Evolutionary conservation across 2,888 invertebrate genomes (phyloP).

Genomic region (Leptopilina drosophilae): DNA sequence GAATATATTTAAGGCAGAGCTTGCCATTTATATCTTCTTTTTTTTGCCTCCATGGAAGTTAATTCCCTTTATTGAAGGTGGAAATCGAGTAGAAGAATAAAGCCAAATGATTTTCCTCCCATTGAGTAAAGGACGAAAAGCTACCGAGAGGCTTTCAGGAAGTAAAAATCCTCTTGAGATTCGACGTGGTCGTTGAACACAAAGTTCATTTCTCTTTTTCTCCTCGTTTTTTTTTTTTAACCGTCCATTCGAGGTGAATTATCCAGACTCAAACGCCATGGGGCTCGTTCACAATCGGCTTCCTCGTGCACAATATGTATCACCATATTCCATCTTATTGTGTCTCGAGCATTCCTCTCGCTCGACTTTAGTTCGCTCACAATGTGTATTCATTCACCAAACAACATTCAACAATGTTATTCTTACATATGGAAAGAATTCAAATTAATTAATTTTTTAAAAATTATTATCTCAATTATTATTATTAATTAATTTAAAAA

Average conservation of each 20-base stretch:
- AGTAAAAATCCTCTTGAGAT: conserved; percentile 37
- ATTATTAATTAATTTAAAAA: no score
- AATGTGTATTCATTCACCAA: no score
- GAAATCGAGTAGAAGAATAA: conserved; percentile 6
- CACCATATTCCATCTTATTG: conserved; percentile 39
- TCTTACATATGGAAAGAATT: no score
- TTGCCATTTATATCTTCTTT: background rate
- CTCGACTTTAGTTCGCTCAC: no score
- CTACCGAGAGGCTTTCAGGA: conserved; percentile 7
- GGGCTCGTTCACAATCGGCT: conserved; percentile 15
- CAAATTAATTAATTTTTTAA: no score
- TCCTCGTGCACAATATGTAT: background rate
- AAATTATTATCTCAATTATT: no score
- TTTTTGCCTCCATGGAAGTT: background rate
- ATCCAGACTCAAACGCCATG: conserved; percentile 24
- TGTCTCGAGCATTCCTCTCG: conserved; percentile 15
- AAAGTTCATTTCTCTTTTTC: background rate
- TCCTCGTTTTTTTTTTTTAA: background rate
- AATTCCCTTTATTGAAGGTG: background rate
- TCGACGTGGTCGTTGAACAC: conserved; percentile 28
- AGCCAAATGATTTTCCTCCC: conserved; percentile 1
- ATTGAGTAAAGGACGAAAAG: conserved; percentile 27
- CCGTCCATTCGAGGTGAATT: conserved; percentile 37
- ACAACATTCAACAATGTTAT: no score
- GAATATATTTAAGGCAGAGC: no score